Conservation (phyloP, 2,113 vertebrate genomes). For the Strigops habroptila region DNA sequence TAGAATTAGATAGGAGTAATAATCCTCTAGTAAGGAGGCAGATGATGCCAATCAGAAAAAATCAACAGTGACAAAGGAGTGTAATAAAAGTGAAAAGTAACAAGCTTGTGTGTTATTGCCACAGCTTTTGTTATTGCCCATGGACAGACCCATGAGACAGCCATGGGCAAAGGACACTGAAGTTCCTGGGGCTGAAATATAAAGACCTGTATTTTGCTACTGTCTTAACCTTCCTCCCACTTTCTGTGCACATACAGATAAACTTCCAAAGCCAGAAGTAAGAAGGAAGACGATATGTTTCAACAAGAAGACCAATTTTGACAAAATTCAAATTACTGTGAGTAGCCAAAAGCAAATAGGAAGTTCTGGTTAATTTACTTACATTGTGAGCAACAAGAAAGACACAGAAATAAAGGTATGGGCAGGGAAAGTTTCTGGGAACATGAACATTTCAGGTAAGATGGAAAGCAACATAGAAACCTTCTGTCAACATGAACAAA, state of each 20-base stretch:
- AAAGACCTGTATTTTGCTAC: background rate
- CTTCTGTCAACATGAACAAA: background rate
- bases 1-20: background rate
- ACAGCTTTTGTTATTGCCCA: background rate
- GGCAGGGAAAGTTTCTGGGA: background rate
- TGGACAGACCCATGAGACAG: background rate
- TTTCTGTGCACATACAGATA: background rate
- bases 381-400: background rate
- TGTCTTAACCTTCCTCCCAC: background rate
- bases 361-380: background rate
- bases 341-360: background rate
- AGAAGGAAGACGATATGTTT: background rate
- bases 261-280: background rate
- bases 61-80: background rate
- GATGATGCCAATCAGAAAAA: background rate
- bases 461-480: background rate
- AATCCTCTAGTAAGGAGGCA: background rate
- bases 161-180: background rate
- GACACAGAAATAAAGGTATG: background rate
- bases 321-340: background rate
- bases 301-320: background rate
- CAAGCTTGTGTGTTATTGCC: background rate
- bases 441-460: background rate
- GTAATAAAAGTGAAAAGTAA: background rate
- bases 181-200: background rate